Evolutionary conservation across 1,140 invertebrate genomes (phyloP), one percentile per base, ranked within the genome.

Genomic region (Leucophenga varia): DNA sequence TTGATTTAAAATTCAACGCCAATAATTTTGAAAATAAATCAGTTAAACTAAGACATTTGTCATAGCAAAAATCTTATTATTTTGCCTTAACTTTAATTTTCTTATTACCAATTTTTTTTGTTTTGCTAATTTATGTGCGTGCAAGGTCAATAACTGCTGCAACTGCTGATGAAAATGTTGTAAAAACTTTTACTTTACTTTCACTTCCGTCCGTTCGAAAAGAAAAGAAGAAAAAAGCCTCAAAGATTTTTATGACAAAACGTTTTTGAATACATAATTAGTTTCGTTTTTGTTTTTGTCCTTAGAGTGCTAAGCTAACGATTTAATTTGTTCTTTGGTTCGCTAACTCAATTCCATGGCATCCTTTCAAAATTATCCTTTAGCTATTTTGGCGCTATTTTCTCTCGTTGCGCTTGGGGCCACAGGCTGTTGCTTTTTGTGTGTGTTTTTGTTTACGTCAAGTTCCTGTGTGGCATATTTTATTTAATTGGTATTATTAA

Each of bases 1-100:
- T 65, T 64, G 61, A 64, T 64, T 65, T 64, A 61, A 64, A 64
- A 64, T 64, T 65, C 61, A 64, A 54, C 61, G 61, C 61, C 61
- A 64, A 64, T 64, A 64, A 64, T 64, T 65, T 65, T 64, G 64
- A 64, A 64, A 64, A 64, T 64, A 64, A 64, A 64, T 64, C 61
- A 64, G 50, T 51, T n/a, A n/a, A n/a, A n/a, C n/a, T n/a, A n/a
- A n/a, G n/a, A n/a, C n/a, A n/a, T n/a, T n/a, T n/a, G n/a, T n/a
- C n/a, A n/a, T n/a, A n/a, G n/a, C n/a, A n/a, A n/a, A n/a, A n/a
- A n/a, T n/a, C n/a, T n/a, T n/a, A n/a, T n/a, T n/a, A n/a, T n/a
- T n/a, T n/a, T n/a, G n/a, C n/a, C n/a, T n/a, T n/a, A n/a, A n/a
- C n/a, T n/a, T n/a, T n/a, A n/a, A n/a, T n/a, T n/a, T n/a, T n/a